These are phyloP conservation scores for Sussaba pulchella DNA, from an alignment of 2,888 invertebrate species.

Conservation along the genomic window DNA sequence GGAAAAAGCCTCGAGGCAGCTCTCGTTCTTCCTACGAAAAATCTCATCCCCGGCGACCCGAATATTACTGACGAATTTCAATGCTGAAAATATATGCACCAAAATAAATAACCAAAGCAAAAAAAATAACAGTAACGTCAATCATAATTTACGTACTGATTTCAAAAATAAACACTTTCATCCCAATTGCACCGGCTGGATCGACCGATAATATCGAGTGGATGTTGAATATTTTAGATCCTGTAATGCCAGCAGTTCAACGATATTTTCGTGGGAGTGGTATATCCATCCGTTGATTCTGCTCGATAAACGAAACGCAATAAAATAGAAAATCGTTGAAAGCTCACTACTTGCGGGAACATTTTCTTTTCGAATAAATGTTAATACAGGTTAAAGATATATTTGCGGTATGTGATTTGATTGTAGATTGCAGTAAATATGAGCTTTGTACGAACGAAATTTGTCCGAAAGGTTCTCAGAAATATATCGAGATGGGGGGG, in stretches of 20 bases:
- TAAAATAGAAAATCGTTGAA: too few relatives aligned
- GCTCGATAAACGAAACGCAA: not conserved
- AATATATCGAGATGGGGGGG: too few relatives aligned
- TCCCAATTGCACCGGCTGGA: not conserved
- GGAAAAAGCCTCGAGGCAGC: constrained; percentile 1
- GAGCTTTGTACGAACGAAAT: not conserved
- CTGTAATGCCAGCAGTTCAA: not conserved
- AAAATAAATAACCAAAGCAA: constrained; percentile 33
- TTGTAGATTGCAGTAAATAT: too few relatives aligned
- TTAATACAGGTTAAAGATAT: too few relatives aligned
- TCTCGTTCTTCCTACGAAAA: constrained; percentile 20
- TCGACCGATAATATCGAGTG: too few relatives aligned
- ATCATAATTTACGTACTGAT: too few relatives aligned
- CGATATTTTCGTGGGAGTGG: not conserved
- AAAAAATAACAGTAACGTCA: too few relatives aligned
- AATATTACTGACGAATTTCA: not conserved
- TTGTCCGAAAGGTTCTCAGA: not conserved
- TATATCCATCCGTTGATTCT: not conserved
- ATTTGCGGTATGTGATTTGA: too few relatives aligned
- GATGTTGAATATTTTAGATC: not conserved
- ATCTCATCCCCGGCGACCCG: constrained; percentile 42
- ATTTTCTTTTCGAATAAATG: too few relatives aligned
- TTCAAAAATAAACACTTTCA: too few relatives aligned
- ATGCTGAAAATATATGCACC: constrained; percentile 10
- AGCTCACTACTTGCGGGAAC: too few relatives aligned